Evolutionary conservation across 2,888 invertebrate genomes (phyloP), one percentile per base, ranked within the genome.

Genomic region (Paralinhomoeus sp.): DNA sequence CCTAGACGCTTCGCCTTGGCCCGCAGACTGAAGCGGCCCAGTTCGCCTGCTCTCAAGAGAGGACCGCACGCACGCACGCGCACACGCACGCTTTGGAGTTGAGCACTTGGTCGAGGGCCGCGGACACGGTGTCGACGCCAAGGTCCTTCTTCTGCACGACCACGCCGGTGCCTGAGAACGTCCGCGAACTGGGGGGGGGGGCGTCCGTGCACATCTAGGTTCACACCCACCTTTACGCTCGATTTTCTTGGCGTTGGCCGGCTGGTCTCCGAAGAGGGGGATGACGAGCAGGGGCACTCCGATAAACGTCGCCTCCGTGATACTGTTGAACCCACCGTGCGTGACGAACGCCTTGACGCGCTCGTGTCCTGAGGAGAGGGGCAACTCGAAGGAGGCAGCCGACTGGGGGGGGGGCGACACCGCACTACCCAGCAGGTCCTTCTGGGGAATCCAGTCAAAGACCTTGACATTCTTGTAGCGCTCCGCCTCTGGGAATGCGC

Each of bases 251-350:
- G 54, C 50, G 35, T 60, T 56, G 38, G 61, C 57, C 22, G 54
- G 53, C 53, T 64, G 64, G 49, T 64, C 64, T n/a, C 56, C 61
- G 45, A 58, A 60, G 24, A 64, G 53, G 5, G 64, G 64, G 40
- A 61, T 53, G 3, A 60, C 60, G 1, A 64, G 55, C 50, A 64
- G 58, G 15, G 65, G 65, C 12, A 62, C 57, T 17, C 57, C 60
- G 45, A 56, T 56, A 48, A 59, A 56, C 24, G 61, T 70, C 0
- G 75, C 72, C 59, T 78, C 79, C 1, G 75, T 72, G 27, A 73
- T 61, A 43, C 78, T 75, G 53, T 78, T 68, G 54, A 77, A 71
- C 1, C 79, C 80, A 1, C 75, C 77, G 57, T 80, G 79, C 0
- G 75, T 74, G 50, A 79, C 69, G 54, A 76, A 78, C 0, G 73